These are phyloP conservation scores for Acipenser oxyrinchus DNA, from an alignment of 2,797 vertebrate species.

Conservation along the genomic window DNA sequence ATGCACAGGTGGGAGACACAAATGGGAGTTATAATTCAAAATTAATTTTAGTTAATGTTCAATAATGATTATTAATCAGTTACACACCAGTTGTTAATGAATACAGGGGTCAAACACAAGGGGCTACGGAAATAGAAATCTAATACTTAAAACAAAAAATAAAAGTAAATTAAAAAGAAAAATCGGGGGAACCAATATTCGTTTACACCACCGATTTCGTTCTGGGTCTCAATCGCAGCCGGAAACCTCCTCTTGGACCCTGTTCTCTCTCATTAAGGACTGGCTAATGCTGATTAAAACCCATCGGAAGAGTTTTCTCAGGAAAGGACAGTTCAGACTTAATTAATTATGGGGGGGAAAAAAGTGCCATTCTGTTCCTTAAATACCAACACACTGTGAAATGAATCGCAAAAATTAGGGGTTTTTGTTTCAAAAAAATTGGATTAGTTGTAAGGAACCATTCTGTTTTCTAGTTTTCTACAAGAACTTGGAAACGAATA, in stretches of 20 bases:
- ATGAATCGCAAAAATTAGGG: neutral
- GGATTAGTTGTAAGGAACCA: neutral
- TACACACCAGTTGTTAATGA: too few species aligned
- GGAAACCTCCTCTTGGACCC: slow-evolving; percentile 37
- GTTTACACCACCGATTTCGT: slow-evolving; percentile 19
- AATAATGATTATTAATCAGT: too few species aligned
- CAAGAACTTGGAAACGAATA: slow-evolving; percentile 2
- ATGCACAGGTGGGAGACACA: too few species aligned
- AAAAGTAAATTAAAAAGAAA: too few species aligned
- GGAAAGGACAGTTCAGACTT: slow-evolving; percentile 44
- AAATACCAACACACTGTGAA: neutral
- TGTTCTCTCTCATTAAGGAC: slow-evolving; percentile 48
- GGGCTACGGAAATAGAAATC: too few species aligned
- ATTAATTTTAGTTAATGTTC: too few species aligned
- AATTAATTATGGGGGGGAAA: slow-evolving; percentile 38
- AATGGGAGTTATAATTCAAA: too few species aligned
- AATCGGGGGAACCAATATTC: too few species aligned
- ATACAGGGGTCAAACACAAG: too few species aligned
- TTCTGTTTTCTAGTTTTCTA: slow-evolving; percentile 2
- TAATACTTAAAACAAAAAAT: too few species aligned
- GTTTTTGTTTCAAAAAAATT: slow-evolving; percentile 1
- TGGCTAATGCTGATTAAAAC: slow-evolving; percentile 53
- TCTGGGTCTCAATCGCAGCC: slow-evolving; percentile 26
- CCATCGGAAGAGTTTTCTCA: slow-evolving; percentile 49
- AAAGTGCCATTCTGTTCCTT: slow-evolving; percentile 28